phyloP scores from a whole-genome alignment of 2,888 invertebrate species.

The Cheilosia variabilis region DNA sequence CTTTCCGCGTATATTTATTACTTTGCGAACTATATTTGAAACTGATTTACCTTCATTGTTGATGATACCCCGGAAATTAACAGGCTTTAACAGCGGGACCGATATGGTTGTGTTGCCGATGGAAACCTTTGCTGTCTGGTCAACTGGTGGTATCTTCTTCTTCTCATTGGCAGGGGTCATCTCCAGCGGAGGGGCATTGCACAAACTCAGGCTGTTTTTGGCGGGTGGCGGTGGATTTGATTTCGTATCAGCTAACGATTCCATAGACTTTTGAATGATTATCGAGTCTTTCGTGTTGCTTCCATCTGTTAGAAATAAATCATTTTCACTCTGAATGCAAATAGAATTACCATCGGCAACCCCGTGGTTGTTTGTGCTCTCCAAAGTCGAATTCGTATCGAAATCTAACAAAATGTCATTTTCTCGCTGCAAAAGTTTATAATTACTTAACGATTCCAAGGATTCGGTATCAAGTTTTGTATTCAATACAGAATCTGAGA shows the following conservation, averaged over 20 bases:
- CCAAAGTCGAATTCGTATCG: constrained; percentile 54
- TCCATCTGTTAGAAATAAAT: constrained; percentile 42
- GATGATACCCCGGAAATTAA: constrained; percentile 79
- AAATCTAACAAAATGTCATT: constrained; percentile 64
- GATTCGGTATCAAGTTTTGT: constrained; percentile 39
- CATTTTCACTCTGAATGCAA: constrained; percentile 54
- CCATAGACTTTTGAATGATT: constrained; percentile 27
- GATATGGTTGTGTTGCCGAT: constrained; percentile 84
- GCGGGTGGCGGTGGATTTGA: constrained; percentile 1
- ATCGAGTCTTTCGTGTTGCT: constrained; percentile 36
- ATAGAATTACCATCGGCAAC: constrained; percentile 33
- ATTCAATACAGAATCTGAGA: constrained; percentile 19
- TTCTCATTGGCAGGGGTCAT: neutral
- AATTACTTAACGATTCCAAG: constrained; percentile 53
- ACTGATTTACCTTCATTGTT: constrained; percentile 59
- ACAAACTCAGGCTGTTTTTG: neutral
- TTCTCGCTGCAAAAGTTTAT: constrained; percentile 56
- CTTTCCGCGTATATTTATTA: constrained; percentile 77
- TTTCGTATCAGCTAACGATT: constrained; percentile 1
- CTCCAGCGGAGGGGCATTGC: neutral
- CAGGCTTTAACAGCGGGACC: constrained; percentile 82
- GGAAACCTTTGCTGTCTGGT: constrained; percentile 85
- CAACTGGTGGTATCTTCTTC: constrained; percentile 81
- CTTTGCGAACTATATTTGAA: constrained; percentile 61
- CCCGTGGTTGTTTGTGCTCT: constrained; percentile 37